Conservation (phyloP, 2,797 vertebrate genomes). For the Smutsia temminckii region DNA sequence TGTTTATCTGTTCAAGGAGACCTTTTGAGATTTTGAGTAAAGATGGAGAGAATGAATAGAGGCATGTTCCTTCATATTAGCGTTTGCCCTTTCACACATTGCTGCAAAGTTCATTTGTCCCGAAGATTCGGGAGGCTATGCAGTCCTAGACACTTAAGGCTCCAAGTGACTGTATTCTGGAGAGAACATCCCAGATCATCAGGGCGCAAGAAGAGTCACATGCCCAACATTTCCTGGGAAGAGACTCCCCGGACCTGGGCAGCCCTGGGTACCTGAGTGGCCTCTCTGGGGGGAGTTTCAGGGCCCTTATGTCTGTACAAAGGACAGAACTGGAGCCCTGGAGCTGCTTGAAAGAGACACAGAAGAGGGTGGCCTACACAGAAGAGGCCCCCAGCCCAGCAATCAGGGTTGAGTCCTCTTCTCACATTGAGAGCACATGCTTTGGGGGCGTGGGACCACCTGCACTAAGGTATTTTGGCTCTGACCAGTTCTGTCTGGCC, state of each 20-base stretch:
- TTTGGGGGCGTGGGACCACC: not conserved
- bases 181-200: not conserved
- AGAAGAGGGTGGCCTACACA: rapidly evolving
- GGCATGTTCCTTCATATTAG: not conserved
- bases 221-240: too few species aligned
- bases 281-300: not conserved
- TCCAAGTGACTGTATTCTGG: too few species aligned
- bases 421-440: not conserved
- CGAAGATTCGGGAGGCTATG: not conserved
- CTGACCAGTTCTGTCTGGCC: not conserved
- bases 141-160: not conserved
- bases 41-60: not conserved
- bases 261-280: not conserved
- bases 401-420: rapidly evolving
- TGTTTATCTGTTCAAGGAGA: not conserved
- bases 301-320: not conserved
- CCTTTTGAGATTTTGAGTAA: not conserved
- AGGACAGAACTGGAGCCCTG: not conserved
- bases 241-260: not conserved
- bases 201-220: too few species aligned
- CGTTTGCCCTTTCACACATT: not conserved
- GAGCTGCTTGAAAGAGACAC: rapidly evolving
- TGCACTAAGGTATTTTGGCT: not conserved
- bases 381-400: too few species aligned
- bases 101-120: not conserved